Evolutionary conservation across 2,113 vertebrate species (phyloP), one percentile per base, ranked within the genome.

Genomic region (Nansenia antarctica): DNA sequence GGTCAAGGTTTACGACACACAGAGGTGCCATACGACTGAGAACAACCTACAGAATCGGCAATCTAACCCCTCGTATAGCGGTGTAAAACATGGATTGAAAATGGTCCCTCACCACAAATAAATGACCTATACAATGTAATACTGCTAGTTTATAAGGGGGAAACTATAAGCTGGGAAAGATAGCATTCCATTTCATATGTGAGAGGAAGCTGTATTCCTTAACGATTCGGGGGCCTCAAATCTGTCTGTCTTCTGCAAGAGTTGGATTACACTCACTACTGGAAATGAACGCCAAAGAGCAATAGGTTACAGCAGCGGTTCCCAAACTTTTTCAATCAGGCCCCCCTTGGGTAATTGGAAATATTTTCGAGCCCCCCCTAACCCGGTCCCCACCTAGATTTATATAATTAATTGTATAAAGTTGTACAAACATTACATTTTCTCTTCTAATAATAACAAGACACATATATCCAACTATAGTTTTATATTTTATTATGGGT

Each of bases 51-150:
- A 35, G 66, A 72, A 71, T 73, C 35, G 55, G 53, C 55, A 31
- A 68, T 76, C 73, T 69, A 45, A 55, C 9, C 54, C 58, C 42
- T 75, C 29, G 39, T 35, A 60, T 29, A 54, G 62, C 39, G 70
- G 65, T 78, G 57, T 72, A 64, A 74, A 79, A 55, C 53, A 64
- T 69, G 57, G 30, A 29, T 52, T 69, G 60, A 81, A 79, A 80
- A 76, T 26, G 55, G 70, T 73, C 81, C 72, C 83, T 73, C 35
- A 67, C 79, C 61, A 65, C 63, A 58, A 15, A 77, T 77, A 79
- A 82, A 77, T 65, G 14, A 76, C 53, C 76, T 49, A 74, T 82
- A 69, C 78, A 81, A 81, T 77, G 22, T 66, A 76, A 67, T 74
- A 55, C 76, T 67, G 67, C 67, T 59, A 66, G 35, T 24, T 18